A percentile compares a stretch with the other conserved stretches of the same genome.
phyloP scores from a whole-genome alignment of 2,797 vertebrate species.

The Paedocypris micromegethes region DNA sequence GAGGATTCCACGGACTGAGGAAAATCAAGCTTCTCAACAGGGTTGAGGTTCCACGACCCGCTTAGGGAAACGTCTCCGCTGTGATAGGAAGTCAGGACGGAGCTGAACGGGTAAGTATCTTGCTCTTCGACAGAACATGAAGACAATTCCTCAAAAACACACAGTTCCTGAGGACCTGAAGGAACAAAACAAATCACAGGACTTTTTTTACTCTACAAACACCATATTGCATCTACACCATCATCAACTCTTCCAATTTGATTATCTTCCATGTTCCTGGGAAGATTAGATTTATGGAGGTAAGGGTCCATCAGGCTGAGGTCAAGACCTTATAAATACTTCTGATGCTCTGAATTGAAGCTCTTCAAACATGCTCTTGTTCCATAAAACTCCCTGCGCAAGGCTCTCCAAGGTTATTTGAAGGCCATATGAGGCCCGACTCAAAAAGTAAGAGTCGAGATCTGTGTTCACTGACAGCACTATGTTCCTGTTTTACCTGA shows the following conservation, averaged over 20 bases:
- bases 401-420: too few species aligned
- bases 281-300: not conserved
- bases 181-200: not conserved
- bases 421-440: too few species aligned
- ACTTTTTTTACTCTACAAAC: not conserved
- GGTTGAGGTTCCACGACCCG: not conserved
- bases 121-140: not conserved
- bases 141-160: constrained; percentile 4
- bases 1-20: constrained; percentile 52
- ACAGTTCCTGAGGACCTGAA: constrained; percentile 4
- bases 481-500: too few species aligned
- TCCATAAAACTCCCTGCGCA: too few species aligned
- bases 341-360: too few species aligned
- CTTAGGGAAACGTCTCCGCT: constrained; percentile 3
- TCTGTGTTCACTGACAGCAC: too few species aligned
- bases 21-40: constrained; percentile 48
- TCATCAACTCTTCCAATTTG: too few species aligned
- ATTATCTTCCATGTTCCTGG: too few species aligned
- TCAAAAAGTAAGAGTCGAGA: too few species aligned
- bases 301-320: too few species aligned
- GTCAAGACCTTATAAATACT: too few species aligned
- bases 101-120: constrained; percentile 7
- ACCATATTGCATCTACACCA: not conserved
- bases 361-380: too few species aligned
- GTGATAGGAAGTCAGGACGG: constrained; percentile 8